These are phyloP conservation scores for Beaufortia kweichowensis DNA, from an alignment of 2,113 vertebrate species.

Conservation along the genomic window DNA sequence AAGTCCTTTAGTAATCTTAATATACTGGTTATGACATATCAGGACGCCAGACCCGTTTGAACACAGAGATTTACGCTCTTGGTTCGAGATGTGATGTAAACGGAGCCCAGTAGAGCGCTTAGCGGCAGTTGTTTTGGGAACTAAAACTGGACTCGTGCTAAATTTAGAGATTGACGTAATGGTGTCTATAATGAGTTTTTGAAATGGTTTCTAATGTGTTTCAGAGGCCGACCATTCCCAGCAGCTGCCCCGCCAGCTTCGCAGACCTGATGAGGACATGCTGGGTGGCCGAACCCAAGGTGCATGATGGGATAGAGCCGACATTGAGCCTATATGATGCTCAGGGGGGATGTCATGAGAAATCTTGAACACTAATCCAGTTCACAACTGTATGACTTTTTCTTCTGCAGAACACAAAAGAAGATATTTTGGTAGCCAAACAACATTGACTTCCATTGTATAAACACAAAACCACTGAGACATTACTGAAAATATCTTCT, in stretches of 20 bases:
- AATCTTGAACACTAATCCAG: not conserved
- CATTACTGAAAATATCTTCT: not conserved
- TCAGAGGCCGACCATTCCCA: constrained; percentile 96
- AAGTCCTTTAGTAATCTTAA: constrained; percentile 4
- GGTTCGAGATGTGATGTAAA: constrained; percentile 18
- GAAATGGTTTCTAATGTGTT: constrained; percentile 49
- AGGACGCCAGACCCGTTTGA: not conserved
- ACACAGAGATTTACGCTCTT: not conserved
- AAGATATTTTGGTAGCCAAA: too few relatives aligned
- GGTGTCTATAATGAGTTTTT: constrained; percentile 22
- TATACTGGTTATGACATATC: not conserved
- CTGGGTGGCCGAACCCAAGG: constrained; percentile 96
- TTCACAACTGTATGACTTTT: too few relatives aligned
- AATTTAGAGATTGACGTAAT: constrained; percentile 28
- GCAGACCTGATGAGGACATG: constrained; percentile 93
- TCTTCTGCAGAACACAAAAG: too few relatives aligned
- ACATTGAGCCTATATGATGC: not conserved
- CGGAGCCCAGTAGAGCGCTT: constrained; percentile 16
- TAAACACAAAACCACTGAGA: too few relatives aligned
- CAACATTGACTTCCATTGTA: too few relatives aligned
- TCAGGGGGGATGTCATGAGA: not conserved
- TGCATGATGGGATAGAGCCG: constrained; percentile 57
- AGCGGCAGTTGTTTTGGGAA: constrained; percentile 15
- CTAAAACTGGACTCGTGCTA: constrained; percentile 14
- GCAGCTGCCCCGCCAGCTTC: constrained; percentile 94